A percentile compares a stretch with the other conserved stretches of the same genome.
Conservation (phyloP, 2,797 vertebrate species). For the Nothura maculosa region DNA sequence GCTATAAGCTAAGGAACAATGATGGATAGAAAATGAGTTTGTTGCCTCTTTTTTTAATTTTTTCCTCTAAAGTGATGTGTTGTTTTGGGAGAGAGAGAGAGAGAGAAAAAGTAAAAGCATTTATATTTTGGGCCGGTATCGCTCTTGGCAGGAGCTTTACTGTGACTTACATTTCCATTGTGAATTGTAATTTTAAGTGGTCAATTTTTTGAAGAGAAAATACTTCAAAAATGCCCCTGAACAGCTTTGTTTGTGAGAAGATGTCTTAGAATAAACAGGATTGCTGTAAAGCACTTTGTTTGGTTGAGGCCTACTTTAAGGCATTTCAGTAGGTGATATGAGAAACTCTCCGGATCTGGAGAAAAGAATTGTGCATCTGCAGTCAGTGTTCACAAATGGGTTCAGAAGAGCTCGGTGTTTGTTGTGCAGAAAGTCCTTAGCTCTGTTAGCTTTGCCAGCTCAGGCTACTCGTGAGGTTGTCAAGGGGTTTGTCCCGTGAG, state of each 20-base stretch:
- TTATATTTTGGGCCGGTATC: not conserved
- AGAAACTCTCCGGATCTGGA: not conserved
- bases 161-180: not conserved
- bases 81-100: not conserved
- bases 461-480: not conserved
- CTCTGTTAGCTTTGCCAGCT: not conserved
- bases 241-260: not conserved
- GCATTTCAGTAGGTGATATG: not conserved
- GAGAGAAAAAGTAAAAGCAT: not conserved
- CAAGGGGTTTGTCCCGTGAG: not conserved
- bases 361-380: not conserved
- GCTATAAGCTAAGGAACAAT: not conserved
- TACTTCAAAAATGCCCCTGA: not conserved
- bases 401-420: not conserved
- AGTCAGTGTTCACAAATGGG: not conserved
- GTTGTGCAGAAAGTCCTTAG: not conserved
- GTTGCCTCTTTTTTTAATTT: not conserved
- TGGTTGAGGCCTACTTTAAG: not conserved
- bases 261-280: not conserved
- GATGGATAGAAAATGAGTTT: not conserved
- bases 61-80: accelerated
- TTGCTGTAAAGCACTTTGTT: not conserved
- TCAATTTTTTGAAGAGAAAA: not conserved
- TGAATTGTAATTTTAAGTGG: not conserved
- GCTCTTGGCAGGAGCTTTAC: not conserved